Evolutionary conservation across 1,140 invertebrate genomes (phyloP).

Genomic region (Cydia splendana): DNA sequence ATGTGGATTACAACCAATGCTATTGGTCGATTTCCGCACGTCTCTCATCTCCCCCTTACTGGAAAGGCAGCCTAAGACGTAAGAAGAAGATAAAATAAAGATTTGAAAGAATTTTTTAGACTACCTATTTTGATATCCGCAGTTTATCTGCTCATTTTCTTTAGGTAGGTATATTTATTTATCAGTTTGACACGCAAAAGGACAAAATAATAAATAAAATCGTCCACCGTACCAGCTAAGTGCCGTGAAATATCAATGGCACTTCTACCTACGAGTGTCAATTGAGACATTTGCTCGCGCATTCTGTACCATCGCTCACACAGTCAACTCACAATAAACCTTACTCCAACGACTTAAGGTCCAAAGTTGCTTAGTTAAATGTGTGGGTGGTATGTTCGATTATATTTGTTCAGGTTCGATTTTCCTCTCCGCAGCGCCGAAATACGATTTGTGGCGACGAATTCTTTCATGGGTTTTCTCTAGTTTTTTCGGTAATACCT

Average conservation of each 20-base stretch:
- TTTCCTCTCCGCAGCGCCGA: conserved; percentile 21
- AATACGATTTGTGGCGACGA: conserved; percentile 17
- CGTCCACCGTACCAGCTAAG: not conserved
- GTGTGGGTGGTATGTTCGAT: not conserved
- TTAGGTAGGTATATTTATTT: too few species aligned
- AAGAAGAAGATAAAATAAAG: too few species aligned
- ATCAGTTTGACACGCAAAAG: too few species aligned
- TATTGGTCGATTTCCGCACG: too few species aligned
- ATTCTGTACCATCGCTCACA: not conserved
- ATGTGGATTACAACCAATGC: too few species aligned
- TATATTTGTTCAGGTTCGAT: not conserved
- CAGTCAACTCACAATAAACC: not conserved
- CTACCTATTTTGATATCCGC: too few species aligned
- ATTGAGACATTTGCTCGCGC: not conserved
- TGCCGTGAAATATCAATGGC: conserved; percentile 6
- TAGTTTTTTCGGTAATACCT: conserved; percentile 12
- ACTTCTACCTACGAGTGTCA: not conserved
- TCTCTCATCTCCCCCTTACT: too few species aligned
- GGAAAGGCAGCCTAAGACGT: too few species aligned
- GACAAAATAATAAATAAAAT: not conserved
- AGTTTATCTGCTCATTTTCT: too few species aligned
- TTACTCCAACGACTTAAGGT: too few species aligned
- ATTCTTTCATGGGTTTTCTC: not conserved
- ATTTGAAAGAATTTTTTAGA: too few species aligned
- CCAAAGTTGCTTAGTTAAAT: too few species aligned